Percentiles rank a stretch among this genome's conserved stretches.
These are phyloP conservation scores for Cosmia pyralina DNA, from an alignment of 2,888 invertebrate genomes.

Conservation along the genomic window DNA sequence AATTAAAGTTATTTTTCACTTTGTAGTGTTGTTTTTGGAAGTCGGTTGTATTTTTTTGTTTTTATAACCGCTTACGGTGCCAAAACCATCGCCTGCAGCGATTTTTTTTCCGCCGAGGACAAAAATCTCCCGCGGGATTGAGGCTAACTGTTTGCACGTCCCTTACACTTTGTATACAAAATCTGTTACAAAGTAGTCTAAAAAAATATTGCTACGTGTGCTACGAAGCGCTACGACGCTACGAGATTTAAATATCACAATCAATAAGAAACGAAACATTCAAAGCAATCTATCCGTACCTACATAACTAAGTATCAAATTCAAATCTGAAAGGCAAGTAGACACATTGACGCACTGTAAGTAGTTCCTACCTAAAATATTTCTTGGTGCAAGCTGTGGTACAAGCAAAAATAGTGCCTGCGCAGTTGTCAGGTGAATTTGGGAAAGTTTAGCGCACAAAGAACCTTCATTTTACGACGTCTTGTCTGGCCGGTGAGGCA, in stretches of 20 bases:
- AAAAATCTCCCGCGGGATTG: no score
- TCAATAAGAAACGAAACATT: not conserved
- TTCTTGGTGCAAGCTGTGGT: not conserved
- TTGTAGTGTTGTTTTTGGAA: no score
- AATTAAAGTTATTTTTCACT: no score
- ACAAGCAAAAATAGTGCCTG: slow-evolving; percentile 18
- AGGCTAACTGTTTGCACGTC: no score
- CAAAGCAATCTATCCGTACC: not conserved
- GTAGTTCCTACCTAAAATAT: not conserved
- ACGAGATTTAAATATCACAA: not conserved
- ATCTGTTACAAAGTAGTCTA: not conserved
- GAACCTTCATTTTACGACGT: slow-evolving; percentile 43
- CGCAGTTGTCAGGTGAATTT: slow-evolving; percentile 35
- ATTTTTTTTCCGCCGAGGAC: no score
- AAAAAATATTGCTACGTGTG: not conserved
- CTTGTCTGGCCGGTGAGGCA: slow-evolving; percentile 51
- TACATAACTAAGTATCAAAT: not conserved
- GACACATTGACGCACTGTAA: not conserved
- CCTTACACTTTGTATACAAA: no score
- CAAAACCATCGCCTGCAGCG: no score
- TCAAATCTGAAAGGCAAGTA: not conserved
- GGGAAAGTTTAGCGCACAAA: slow-evolving; percentile 24
- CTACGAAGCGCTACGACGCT: slow-evolving; percentile 21
- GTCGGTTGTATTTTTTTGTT: no score
- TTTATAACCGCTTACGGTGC: no score